phyloP scores from a whole-genome alignment of 2,113 vertebrate species.

The Dermatemys mawii region DNA sequence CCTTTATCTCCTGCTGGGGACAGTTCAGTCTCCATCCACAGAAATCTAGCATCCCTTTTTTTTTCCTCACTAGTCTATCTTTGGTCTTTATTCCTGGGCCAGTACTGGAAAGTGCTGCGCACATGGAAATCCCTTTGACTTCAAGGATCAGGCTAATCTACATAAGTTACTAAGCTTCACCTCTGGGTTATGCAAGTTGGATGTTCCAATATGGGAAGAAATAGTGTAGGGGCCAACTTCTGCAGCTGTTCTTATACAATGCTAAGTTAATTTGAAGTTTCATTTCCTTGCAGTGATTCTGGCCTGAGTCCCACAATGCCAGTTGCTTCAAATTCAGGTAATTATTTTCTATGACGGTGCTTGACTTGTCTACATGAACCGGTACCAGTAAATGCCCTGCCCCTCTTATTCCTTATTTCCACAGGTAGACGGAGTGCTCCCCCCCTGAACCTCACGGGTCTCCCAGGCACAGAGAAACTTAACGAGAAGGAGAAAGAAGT shows the following conservation, averaged over 20 bases:
- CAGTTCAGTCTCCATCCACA: not conserved
- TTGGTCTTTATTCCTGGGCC: not conserved
- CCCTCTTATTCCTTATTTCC: too few species aligned
- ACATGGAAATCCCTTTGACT: not conserved
- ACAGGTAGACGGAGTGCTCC: conserved; percentile 93
- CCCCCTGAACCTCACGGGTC: conserved; percentile 94
- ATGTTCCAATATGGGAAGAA: not conserved
- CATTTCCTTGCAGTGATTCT: conserved; percentile 86
- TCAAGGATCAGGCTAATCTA: not conserved
- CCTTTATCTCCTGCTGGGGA: not conserved
- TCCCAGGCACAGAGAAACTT: conserved; percentile 97
- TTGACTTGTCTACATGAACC: not conserved
- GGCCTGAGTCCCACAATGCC: conserved; percentile 91
- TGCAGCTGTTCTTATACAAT: not conserved
- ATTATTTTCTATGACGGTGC: not conserved
- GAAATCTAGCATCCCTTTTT: not conserved
- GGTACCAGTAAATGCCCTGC: too few species aligned
- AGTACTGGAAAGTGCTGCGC: not conserved
- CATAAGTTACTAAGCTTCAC: not conserved
- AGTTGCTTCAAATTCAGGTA: conserved; percentile 92
- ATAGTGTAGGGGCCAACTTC: not conserved
- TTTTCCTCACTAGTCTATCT: not conserved
- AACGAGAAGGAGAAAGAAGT: conserved; percentile 99
- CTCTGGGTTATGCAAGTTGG: not conserved
- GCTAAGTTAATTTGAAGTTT: conserved; percentile 10